phyloP scores from a whole-genome alignment of 1,140 invertebrate genomes.

The Sycophaga agraensis region DNA sequence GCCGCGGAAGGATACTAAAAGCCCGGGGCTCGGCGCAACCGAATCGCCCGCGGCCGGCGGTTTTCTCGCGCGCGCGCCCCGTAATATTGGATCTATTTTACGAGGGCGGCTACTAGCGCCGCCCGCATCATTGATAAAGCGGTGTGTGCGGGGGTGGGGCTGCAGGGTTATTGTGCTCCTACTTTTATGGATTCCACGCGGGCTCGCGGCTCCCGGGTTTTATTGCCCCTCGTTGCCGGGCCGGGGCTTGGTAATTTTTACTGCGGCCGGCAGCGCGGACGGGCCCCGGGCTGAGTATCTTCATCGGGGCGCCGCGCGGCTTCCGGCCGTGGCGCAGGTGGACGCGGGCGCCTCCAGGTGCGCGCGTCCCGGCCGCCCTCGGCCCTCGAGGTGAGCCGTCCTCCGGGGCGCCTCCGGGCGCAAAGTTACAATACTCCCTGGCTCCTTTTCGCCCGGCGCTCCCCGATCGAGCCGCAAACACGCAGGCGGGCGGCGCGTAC shows the following conservation, averaged over 20 bases:
- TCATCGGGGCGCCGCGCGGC: too few relatives aligned
- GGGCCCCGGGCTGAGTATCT: too few relatives aligned
- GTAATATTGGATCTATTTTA: conserved; percentile 18
- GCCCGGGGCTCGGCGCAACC: not conserved
- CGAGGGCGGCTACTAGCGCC: not conserved
- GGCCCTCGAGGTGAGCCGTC: too few relatives aligned
- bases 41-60: not conserved
- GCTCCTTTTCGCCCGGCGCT: too few relatives aligned
- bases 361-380: too few relatives aligned
- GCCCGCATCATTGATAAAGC: conserved; percentile 23
- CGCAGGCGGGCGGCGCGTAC: too few relatives aligned
- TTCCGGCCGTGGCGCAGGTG: too few relatives aligned
- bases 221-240: conserved; percentile 4
- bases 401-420: too few relatives aligned
- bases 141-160: not conserved
- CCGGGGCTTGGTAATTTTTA: conserved; percentile 11
- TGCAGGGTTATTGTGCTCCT: conserved; percentile 12
- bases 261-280: not conserved
- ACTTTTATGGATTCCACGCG: conserved; percentile 7
- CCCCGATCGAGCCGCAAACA: too few relatives aligned
- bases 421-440: too few relatives aligned
- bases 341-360: too few relatives aligned
- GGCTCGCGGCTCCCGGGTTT: not conserved
- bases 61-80: not conserved
- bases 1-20: too few relatives aligned